These are phyloP conservation scores for Vesta saturnalis DNA, from an alignment of 2,888 invertebrate genomes.

Conservation along the genomic window DNA sequence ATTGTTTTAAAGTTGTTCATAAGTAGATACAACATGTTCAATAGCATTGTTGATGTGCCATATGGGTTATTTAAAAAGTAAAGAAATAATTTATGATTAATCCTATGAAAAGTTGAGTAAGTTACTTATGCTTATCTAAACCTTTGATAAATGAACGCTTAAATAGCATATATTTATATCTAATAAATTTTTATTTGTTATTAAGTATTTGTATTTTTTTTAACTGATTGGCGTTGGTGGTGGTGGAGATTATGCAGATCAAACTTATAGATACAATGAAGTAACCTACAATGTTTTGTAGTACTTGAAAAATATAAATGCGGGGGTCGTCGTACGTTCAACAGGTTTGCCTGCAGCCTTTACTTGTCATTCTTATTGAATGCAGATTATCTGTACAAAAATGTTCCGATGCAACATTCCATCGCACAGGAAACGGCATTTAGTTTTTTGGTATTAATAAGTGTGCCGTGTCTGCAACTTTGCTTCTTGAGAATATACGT, in stretches of 20 bases:
- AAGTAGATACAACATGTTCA: too few species aligned
- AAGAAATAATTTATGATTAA: too few species aligned
- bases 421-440: slow-evolving; percentile 30
- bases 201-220: too few species aligned
- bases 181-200: too few species aligned
- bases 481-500: slow-evolving; percentile 3
- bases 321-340: slow-evolving; percentile 49
- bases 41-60: too few species aligned
- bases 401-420: slow-evolving; percentile 42
- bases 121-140: too few species aligned
- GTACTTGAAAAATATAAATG: slow-evolving; percentile 42
- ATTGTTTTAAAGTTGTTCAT: too few species aligned
- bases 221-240: background rate
- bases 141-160: too few species aligned
- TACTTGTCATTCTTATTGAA: slow-evolving; percentile 44
- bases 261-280: slow-evolving; percentile 30
- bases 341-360: slow-evolving; percentile 47
- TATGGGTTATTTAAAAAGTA: too few species aligned
- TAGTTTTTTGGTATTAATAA: slow-evolving; percentile 33
- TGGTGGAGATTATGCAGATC: slow-evolving; percentile 14
- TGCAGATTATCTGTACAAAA: slow-evolving; percentile 42
- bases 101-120: too few species aligned
- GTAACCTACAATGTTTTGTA: slow-evolving; percentile 42
- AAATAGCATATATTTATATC: too few species aligned
- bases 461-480: slow-evolving; percentile 30